Percentiles rank a stretch among this genome's conserved stretches.
phyloP scores from a whole-genome alignment of 1,140 invertebrate genomes.

The Matsumurasca onukii region DNA sequence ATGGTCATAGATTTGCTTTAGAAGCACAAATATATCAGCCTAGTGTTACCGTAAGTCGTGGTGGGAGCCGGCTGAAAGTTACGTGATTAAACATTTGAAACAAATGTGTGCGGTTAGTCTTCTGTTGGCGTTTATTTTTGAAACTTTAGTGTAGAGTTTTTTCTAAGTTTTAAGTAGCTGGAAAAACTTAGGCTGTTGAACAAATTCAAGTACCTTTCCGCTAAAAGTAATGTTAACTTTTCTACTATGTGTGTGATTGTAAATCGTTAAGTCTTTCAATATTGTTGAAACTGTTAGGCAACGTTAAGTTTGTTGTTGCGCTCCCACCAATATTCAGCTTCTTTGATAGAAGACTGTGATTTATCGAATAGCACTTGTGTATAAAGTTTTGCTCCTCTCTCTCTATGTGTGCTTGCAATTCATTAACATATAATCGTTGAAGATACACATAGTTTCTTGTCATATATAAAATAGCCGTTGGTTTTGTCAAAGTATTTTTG shows the following conservation, averaged over 20 bases:
- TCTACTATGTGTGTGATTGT: no score
- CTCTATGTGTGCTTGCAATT: conserved; percentile 9
- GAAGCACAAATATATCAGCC: conserved; percentile 21
- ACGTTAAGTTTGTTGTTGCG: no score
- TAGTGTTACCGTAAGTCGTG: conserved; percentile 4
- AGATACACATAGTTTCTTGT: conserved; percentile 10
- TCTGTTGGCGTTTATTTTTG: no score
- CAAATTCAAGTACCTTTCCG: no score
- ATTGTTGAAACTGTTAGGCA: no score
- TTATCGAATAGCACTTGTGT: not conserved
- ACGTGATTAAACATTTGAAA: no score
- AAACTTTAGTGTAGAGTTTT: no score
- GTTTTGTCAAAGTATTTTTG: conserved; percentile 22
- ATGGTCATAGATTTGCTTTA: conserved; percentile 16
- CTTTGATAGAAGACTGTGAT: conserved; percentile 22
- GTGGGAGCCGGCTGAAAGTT: conserved; percentile 12
- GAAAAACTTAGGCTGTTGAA: no score
- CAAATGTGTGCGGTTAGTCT: no score
- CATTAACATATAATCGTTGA: not conserved
- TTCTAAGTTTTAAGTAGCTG: no score
- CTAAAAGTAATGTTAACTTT: no score
- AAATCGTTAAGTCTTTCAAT: no score
- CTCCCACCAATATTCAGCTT: conserved; percentile 14
- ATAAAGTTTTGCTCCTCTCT: not conserved
- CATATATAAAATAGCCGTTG: conserved; percentile 1